phyloP scores from a whole-genome alignment of 2,797 vertebrate genomes.

The Sebastes miniatus region DNA sequence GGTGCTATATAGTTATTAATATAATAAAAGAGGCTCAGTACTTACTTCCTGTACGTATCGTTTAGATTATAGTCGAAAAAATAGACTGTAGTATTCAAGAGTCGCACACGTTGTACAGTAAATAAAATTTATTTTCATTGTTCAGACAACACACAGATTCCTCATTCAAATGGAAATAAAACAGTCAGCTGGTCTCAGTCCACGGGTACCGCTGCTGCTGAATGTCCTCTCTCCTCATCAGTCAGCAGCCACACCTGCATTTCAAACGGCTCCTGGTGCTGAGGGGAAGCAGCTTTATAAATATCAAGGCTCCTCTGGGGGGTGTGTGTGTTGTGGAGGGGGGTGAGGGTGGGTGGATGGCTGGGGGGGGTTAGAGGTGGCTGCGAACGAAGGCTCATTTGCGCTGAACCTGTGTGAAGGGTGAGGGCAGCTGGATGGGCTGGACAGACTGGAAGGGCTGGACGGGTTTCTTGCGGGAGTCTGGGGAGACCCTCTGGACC shows the following conservation, averaged over 20 bases:
- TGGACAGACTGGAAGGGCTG: constrained; percentile 84
- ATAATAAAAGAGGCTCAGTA: no score
- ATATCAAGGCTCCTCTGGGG: constrained; percentile 40
- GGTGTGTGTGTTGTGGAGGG: not conserved
- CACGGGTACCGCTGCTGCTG: constrained; percentile 5
- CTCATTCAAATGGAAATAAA: constrained; percentile 45
- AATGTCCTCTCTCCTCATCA: not conserved
- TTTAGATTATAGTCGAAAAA: not conserved
- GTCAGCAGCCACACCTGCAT: constrained; percentile 1
- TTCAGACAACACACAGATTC: constrained; percentile 54
- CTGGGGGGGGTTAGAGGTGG: not conserved
- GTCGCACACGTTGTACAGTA: constrained; percentile 33
- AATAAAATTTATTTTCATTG: constrained; percentile 80
- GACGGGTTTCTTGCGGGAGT: constrained; percentile 88
- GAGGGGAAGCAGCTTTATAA: constrained; percentile 60
- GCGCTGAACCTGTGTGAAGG: constrained; percentile 92
- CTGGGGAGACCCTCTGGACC: constrained; percentile 86
- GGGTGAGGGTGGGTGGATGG: not conserved
- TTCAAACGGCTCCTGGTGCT: constrained; percentile 17
- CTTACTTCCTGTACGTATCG: not conserved
- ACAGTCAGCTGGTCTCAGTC: constrained; percentile 32
- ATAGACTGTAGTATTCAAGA: not conserved
- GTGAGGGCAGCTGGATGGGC: constrained; percentile 87
- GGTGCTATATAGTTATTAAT: not conserved
- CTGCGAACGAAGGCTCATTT: constrained; percentile 80